phyloP scores from a whole-genome alignment of 2,113 vertebrate genomes.

The Circaetus gallicus region DNA sequence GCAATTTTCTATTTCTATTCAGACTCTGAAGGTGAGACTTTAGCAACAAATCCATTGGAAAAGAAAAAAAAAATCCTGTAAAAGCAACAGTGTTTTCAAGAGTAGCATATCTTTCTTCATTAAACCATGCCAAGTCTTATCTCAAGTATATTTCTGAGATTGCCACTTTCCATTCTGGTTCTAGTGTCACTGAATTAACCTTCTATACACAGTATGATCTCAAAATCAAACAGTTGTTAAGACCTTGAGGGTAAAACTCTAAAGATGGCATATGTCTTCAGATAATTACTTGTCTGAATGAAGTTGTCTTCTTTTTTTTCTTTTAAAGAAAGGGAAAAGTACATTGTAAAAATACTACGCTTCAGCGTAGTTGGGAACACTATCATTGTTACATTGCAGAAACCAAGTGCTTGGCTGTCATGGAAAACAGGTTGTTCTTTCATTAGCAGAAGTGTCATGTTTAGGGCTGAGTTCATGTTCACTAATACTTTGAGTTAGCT shows the following conservation, averaged over 20 bases:
- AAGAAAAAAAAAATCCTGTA: not conserved
- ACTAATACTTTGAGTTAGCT: not conserved
- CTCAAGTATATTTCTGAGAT: not conserved
- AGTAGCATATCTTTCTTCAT: not conserved
- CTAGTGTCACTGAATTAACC: constrained; percentile 5
- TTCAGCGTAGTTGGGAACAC: not conserved
- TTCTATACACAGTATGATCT: not conserved
- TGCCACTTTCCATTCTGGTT: not conserved
- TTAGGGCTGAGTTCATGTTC: not conserved
- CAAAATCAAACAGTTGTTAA: constrained; percentile 12
- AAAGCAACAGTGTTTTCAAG: not conserved
- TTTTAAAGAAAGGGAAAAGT: not conserved
- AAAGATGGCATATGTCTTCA: not conserved
- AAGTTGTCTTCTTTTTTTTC: not conserved
- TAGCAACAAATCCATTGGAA: not conserved
- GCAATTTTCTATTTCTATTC: not conserved
- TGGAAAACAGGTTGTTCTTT: not conserved
- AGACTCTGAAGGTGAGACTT: not conserved
- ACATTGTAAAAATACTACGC: not conserved
- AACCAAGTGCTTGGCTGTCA: not conserved
- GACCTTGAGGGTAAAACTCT: not conserved
- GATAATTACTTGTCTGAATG: not conserved
- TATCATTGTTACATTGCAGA: not conserved
- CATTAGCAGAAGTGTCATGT: not conserved
- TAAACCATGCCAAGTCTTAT: not conserved